A percentile compares a stretch with the other conserved stretches of the same genome.
Conservation (phyloP, 2,888 invertebrate species). For the Sinohyriopsis cumingii region DNA sequence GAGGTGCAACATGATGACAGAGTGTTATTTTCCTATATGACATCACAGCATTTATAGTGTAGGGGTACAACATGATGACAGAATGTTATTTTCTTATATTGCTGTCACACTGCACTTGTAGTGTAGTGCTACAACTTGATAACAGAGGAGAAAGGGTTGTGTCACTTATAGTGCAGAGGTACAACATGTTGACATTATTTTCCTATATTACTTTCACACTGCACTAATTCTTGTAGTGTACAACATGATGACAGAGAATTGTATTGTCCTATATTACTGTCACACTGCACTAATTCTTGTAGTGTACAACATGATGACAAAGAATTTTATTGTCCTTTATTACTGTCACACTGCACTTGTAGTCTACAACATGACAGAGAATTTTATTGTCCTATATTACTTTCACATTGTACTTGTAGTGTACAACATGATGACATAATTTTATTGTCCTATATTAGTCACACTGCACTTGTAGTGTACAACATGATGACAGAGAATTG, state of each 20-base stretch:
- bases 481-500: constrained; percentile 3
- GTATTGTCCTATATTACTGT: too few species aligned
- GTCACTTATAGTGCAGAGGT: constrained; percentile 36
- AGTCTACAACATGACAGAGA: background rate
- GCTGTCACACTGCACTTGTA: constrained; percentile 24
- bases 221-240: constrained; percentile 42
- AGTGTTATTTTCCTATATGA: constrained; percentile 53
- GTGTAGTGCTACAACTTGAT: constrained; percentile 44
- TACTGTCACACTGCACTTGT: background rate
- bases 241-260: constrained; percentile 3
- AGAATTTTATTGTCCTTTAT: too few species aligned
- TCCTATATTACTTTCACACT: background rate
- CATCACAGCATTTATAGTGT: constrained; percentile 18
- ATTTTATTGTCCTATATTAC: too few species aligned
- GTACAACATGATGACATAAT: constrained; percentile 35
- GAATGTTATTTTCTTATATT: too few species aligned
- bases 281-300: constrained; percentile 9
- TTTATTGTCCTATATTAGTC: too few species aligned
- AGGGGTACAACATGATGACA: constrained; percentile 48
- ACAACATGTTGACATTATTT: too few species aligned
- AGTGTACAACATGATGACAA: constrained; percentile 50
- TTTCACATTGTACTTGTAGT: constrained; percentile 33
- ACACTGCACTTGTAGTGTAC: constrained; percentile 45
- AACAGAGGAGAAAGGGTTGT: background rate
- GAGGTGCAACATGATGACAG: constrained; percentile 62